Percentiles rank a stretch among this genome's conserved stretches.
Evolutionary conservation across 1,140 invertebrate genomes (phyloP).

Genomic region (Harpegnathos saltator): DNA sequence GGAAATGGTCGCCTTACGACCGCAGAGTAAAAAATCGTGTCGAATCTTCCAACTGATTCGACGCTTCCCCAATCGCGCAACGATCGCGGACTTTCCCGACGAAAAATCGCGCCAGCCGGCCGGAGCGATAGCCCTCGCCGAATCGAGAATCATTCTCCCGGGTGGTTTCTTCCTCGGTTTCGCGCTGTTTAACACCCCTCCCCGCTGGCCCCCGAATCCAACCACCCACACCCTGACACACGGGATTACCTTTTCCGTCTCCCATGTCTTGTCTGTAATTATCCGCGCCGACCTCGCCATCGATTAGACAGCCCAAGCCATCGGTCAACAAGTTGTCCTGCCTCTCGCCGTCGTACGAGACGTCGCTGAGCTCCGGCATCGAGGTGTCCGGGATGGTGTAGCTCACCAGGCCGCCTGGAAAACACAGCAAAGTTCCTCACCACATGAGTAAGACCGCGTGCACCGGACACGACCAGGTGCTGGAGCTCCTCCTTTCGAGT

Average conservation of each 20-base stretch:
- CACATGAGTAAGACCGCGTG: constrained; percentile 1
- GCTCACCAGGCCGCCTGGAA: constrained; percentile 89
- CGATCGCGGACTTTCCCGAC: not conserved
- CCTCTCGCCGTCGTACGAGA: constrained; percentile 90
- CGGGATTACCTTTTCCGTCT: constrained; percentile 87
- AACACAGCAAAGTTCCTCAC: constrained; percentile 45
- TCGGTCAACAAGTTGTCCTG: constrained; percentile 84
- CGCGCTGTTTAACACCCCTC: constrained; percentile 26
- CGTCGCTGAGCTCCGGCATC: constrained; percentile 88
- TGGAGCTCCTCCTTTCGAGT: too few relatives aligned
- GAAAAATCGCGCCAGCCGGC: too few relatives aligned
- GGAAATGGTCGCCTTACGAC: too few relatives aligned
- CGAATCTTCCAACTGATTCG: too few relatives aligned
- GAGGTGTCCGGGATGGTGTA: constrained; percentile 89
- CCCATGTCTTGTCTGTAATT: constrained; percentile 89
- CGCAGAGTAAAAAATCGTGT: too few relatives aligned
- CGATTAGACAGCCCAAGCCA: constrained; percentile 90
- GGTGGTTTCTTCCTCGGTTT: constrained; percentile 36
- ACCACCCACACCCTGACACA: constrained; percentile 35
- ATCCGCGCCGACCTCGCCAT: constrained; percentile 90
- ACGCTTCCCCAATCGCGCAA: too few relatives aligned
- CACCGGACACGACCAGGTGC: too few relatives aligned
- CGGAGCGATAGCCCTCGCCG: not conserved
- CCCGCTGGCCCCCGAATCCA: constrained; percentile 43
- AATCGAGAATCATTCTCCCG: constrained; percentile 4